phyloP scores from a whole-genome alignment of 2,888 invertebrate genomes.

The Tupiocoris notatus region DNA sequence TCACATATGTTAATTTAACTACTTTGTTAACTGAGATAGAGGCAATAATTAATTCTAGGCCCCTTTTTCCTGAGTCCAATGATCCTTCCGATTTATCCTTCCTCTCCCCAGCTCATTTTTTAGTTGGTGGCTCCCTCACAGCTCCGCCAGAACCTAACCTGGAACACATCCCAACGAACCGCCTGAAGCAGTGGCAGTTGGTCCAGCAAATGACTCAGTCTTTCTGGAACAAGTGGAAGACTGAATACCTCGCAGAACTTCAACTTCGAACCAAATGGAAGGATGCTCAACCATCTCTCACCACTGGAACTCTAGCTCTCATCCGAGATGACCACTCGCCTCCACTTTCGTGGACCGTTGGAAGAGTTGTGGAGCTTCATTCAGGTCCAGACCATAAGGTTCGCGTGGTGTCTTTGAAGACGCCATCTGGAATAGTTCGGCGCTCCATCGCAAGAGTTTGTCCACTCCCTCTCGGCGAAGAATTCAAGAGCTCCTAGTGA shows the following conservation, averaged over 20 bases:
- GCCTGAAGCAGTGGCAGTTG: not conserved
- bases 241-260: not conserved
- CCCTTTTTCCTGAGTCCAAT: not conserved
- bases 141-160: constrained; percentile 43
- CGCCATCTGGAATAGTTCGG: not conserved
- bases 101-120: constrained; percentile 51
- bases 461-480: not conserved
- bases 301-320: constrained; percentile 26
- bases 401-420: not conserved
- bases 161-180: not conserved
- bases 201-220: not conserved
- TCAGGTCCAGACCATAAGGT: not conserved
- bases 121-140: constrained; percentile 47
- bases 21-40: constrained; percentile 49
- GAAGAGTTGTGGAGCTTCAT: not conserved
- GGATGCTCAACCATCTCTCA: not conserved
- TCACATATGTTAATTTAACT: constrained; percentile 44
- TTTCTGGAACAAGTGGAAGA: not conserved
- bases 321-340: not conserved
- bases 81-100: constrained; percentile 48
- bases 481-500: too few species aligned
- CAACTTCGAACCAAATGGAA: not conserved
- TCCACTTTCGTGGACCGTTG: not conserved
- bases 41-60: too few species aligned
- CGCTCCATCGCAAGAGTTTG: not conserved